These are phyloP conservation scores for silkworm (Bombyx mori) DNA, from an alignment of 1,140 invertebrate genomes.

Conservation along the genomic window ASM3026992v2 NC_085118.1:8606501-8607000, in stretches of 20 bases:
- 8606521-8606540: neutral
- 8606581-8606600: slow-evolving; percentile 31
- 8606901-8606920: neutral
- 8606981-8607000: too few species aligned
- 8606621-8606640: slow-evolving; percentile 31
- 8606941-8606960: too few species aligned
- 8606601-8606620: slow-evolving; percentile 33
- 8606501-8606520: neutral
- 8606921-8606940: neutral
- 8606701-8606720: slow-evolving; percentile 44
- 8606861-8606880: too few species aligned
- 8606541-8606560: neutral
- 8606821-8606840: neutral
- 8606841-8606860: too few species aligned
- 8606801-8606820: neutral
- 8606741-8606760: slow-evolving; percentile 33
- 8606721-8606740: slow-evolving; percentile 36
- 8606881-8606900: neutral
- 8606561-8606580: neutral
- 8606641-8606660: slow-evolving; percentile 48
- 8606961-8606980: too few species aligned
- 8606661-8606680: slow-evolving; percentile 33
- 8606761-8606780: slow-evolving; percentile 14
- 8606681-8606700: slow-evolving; percentile 29
- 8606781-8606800: slow-evolving; percentile 1